phyloP scores from a whole-genome alignment of 2,888 invertebrate genomes.

The Mechanitis mazaeus region DNA sequence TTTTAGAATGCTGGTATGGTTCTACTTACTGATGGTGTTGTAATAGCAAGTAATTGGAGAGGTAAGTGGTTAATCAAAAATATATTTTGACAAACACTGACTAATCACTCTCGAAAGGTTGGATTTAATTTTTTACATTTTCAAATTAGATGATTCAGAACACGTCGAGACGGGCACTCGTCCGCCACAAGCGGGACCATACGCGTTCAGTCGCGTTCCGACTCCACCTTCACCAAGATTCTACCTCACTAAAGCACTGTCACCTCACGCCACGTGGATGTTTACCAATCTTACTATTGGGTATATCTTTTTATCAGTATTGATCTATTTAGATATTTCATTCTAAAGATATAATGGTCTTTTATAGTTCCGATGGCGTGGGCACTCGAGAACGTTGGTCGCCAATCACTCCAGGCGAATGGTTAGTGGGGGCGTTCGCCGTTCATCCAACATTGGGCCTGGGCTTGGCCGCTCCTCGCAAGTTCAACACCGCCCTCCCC shows the following conservation, averaged over 20 bases:
- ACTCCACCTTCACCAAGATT: constrained; percentile 87
- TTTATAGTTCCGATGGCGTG: constrained; percentile 57
- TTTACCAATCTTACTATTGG: constrained; percentile 88
- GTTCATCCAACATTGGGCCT: constrained; percentile 65
- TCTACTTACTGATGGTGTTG: constrained; percentile 83
- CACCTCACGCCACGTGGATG: constrained; percentile 87
- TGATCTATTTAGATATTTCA: not conserved
- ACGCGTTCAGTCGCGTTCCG: constrained; percentile 92
- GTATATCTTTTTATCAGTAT: constrained; percentile 52
- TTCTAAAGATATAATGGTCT: constrained; percentile 8
- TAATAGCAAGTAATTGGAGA: constrained; percentile 77
- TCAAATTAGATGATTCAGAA: not conserved
- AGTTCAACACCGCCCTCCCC: constrained; percentile 67
- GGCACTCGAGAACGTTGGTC: constrained; percentile 62
- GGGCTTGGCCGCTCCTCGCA: constrained; percentile 54
- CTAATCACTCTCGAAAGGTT: not conserved
- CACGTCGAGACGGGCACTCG: constrained; percentile 78
- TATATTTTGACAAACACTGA: too few relatives aligned
- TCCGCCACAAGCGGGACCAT: constrained; percentile 91
- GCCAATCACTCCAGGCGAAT: constrained; percentile 51
- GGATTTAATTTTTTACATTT: not conserved
- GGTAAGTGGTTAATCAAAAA: constrained; percentile 64
- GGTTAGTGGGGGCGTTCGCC: constrained; percentile 65
- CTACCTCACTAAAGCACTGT: constrained; percentile 79
- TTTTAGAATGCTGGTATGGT: constrained; percentile 86